Conservation (phyloP, 2,113 vertebrate genomes). For the Rhynchopsitta pachyrhyncha region DNA sequence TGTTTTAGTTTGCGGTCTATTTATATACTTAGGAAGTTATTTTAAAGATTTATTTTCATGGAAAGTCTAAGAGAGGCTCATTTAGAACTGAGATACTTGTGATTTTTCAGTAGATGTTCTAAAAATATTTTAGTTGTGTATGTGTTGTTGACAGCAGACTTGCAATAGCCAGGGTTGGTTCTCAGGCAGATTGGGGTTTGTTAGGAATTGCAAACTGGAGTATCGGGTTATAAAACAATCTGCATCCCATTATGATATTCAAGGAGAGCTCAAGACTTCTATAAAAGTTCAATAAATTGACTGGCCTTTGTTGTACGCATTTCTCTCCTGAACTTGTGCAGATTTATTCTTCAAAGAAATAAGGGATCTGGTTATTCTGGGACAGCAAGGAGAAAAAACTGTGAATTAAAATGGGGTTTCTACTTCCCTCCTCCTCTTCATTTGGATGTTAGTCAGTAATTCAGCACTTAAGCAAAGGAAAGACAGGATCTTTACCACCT, state of each 20-base stretch:
- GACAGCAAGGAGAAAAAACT: neutral
- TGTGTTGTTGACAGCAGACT: neutral
- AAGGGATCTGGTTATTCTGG: neutral
- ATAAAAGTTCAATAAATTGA: neutral
- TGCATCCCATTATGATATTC: neutral
- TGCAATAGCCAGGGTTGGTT: neutral
- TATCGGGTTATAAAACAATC: neutral
- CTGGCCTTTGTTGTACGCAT: neutral
- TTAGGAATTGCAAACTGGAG: neutral
- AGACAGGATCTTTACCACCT: neutral
- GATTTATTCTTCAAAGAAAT: neutral
- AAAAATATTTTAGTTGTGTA: neutral
- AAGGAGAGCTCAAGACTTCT: neutral
- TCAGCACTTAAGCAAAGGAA: neutral
- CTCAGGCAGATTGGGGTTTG: neutral
- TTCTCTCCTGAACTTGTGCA: neutral
- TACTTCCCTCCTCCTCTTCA: neutral
- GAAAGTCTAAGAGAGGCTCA: neutral
- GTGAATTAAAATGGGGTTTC: neutral
- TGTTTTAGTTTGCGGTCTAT: conserved; percentile 18
- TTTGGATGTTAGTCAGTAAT: neutral
- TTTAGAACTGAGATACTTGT: neutral
- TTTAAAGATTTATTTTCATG: conserved; percentile 29
- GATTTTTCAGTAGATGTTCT: neutral
- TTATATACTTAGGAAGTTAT: conserved; percentile 44